Percentiles rank a stretch among this genome's conserved stretches.
Conservation (phyloP, 2,888 invertebrate species). For the Crematogaster levior region DNA sequence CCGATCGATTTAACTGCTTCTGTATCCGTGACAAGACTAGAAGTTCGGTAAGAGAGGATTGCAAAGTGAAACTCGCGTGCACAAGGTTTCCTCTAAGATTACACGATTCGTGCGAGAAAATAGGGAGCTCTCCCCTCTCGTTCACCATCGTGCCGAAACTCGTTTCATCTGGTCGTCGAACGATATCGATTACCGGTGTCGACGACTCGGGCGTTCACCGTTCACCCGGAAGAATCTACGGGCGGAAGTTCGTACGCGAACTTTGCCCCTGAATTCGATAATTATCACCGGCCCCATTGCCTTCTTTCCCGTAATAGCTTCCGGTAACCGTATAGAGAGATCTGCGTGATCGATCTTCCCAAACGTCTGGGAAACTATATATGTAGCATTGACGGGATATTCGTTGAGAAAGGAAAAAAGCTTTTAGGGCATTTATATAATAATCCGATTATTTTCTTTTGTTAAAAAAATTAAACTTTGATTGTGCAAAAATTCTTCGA, state of each 20-base stretch:
- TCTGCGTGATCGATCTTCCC: slow-evolving; percentile 3
- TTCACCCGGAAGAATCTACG: slow-evolving; percentile 58
- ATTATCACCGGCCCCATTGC: slow-evolving; percentile 38
- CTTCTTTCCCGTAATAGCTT: slow-evolving; percentile 10
- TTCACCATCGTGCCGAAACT: slow-evolving; percentile 67
- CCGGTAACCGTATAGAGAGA: slow-evolving; percentile 10
- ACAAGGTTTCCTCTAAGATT: slow-evolving; percentile 76
- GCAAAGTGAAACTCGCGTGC: slow-evolving; percentile 79
- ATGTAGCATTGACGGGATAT: background rate
- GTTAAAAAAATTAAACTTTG: background rate
- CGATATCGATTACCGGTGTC: slow-evolving; percentile 72
- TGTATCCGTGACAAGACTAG: slow-evolving; percentile 61
- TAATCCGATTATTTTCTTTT: background rate
- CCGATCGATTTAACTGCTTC: background rate
- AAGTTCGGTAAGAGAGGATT: slow-evolving; percentile 67
- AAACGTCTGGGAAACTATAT: background rate
- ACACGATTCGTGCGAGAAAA: slow-evolving; percentile 72
- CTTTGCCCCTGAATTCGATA: slow-evolving; percentile 54
- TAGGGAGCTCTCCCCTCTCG: slow-evolving; percentile 25
- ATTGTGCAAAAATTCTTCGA: too few species aligned
- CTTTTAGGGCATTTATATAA: background rate
- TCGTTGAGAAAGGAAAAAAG: background rate
- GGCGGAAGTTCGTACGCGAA: slow-evolving; percentile 72
- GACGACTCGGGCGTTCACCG: slow-evolving; percentile 65
- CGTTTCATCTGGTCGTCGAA: slow-evolving; percentile 67